These are phyloP conservation scores for Branchipolynoe longqiensis DNA, from an alignment of 2,888 invertebrate genomes.

Conservation along the genomic window DNA sequence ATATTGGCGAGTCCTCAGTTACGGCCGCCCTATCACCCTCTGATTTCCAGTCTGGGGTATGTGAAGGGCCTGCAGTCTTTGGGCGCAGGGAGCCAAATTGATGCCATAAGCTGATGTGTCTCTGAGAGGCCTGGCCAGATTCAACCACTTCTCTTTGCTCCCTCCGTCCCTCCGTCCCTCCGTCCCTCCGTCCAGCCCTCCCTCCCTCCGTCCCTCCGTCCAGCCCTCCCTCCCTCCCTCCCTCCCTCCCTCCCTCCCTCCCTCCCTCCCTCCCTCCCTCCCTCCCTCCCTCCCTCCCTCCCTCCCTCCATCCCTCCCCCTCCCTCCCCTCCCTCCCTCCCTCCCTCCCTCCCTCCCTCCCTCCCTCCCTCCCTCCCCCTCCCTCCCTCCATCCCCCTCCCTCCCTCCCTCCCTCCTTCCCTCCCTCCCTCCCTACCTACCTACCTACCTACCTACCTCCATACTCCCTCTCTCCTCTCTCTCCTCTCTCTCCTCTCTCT, in stretches of 20 bases:
- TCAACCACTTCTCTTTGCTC: background rate
- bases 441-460: conserved; percentile 15
- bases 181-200: background rate
- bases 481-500: conserved; percentile 16
- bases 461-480: background rate
- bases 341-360: conserved; percentile 28
- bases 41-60: too few relatives aligned
- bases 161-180: background rate
- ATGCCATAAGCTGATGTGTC: too few relatives aligned
- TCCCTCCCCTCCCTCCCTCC: background rate
- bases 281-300: background rate
- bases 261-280: background rate
- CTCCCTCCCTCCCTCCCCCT: conserved; percentile 42
- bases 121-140: too few relatives aligned
- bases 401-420: conserved; percentile 31
- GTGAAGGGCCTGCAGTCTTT: too few relatives aligned
- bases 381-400: conserved; percentile 4
- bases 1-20: too few relatives aligned
- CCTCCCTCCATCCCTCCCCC: background rate
- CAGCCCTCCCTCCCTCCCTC: background rate
- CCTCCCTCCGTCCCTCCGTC: background rate
- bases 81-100: too few relatives aligned
- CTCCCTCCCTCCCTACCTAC: conserved; percentile 35
- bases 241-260: background rate
- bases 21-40: too few relatives aligned